phyloP scores from a whole-genome alignment of 1,140 invertebrate genomes.

The Drosophila fuyamai region DNA sequence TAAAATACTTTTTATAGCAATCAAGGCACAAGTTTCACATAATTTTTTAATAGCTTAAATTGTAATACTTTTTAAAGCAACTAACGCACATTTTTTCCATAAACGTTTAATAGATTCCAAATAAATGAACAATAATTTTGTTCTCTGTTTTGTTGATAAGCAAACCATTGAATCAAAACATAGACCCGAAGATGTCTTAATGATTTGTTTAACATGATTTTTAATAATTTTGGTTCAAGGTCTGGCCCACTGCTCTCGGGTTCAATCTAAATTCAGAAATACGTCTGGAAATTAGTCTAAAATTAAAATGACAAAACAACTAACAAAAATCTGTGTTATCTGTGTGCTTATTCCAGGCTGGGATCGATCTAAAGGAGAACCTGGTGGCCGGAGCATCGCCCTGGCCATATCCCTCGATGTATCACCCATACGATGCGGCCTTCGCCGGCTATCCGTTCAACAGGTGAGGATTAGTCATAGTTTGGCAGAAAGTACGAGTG shows the following conservation, averaged over 20 bases:
- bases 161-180: conserved; percentile 14
- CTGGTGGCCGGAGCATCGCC: conserved; percentile 91
- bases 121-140: neutral
- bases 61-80: no score
- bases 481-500: conserved; percentile 9
- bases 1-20: no score
- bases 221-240: conserved; percentile 82
- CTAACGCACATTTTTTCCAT: no score
- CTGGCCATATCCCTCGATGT: conserved; percentile 94
- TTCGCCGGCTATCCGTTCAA: conserved; percentile 96
- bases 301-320: conserved; percentile 9
- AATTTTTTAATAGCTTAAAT: no score
- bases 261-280: conserved; percentile 33
- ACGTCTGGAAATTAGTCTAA: conserved; percentile 33
- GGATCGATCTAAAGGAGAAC: conserved; percentile 95
- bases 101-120: no score
- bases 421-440: conserved; percentile 95
- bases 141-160: conserved; percentile 39
- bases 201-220: conserved; percentile 84
- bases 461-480: conserved; percentile 89
- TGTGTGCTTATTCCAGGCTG: conserved; percentile 79
- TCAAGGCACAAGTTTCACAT: no score
- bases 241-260: conserved; percentile 38
- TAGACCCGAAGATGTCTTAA: conserved; percentile 63
- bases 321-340: conserved; percentile 8